Evolutionary conservation across 2,888 invertebrate species (phyloP).

Genomic region (Odontothrips loti): DNA sequence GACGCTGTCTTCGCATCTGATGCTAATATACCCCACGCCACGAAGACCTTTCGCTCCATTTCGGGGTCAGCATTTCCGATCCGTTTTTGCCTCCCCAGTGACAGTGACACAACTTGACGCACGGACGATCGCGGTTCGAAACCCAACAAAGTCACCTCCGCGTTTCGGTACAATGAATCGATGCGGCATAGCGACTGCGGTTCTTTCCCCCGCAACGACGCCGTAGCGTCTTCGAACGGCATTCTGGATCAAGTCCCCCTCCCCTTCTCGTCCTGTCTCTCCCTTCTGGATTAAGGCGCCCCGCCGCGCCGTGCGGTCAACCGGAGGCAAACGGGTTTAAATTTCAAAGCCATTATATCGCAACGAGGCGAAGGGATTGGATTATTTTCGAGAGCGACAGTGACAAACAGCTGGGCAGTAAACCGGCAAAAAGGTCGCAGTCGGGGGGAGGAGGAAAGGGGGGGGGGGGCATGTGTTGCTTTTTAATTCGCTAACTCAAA

Average conservation of each 20-base stretch:
- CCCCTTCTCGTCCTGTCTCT: not conserved
- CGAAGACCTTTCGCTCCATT: too few relatives aligned
- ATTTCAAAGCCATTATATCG: constrained; percentile 22
- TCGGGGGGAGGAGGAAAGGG: not conserved
- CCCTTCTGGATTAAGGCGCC: not conserved
- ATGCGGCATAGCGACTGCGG: too few relatives aligned
- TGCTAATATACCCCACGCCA: not conserved
- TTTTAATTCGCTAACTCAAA: not conserved
- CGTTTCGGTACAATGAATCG: too few relatives aligned
- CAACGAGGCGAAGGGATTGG: constrained; percentile 4
- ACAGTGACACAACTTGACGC: too few relatives aligned
- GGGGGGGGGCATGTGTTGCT: not conserved
- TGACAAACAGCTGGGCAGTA: constrained; percentile 3
- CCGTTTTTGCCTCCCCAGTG: not conserved
- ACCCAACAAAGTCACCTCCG: not conserved
- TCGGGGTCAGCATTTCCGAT: not conserved
- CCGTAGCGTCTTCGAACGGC: too few relatives aligned
- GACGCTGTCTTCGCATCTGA: too few relatives aligned
- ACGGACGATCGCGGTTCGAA: not conserved
- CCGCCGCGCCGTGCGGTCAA: not conserved
- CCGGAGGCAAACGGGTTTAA: constrained; percentile 24
- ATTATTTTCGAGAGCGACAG: constrained; percentile 17
- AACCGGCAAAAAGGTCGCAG: not conserved
- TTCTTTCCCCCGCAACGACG: too few relatives aligned
- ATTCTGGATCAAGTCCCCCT: not conserved